phyloP scores from a whole-genome alignment of 64 coral and sea anemone species.

The Stylophora pistillata region DNA sequence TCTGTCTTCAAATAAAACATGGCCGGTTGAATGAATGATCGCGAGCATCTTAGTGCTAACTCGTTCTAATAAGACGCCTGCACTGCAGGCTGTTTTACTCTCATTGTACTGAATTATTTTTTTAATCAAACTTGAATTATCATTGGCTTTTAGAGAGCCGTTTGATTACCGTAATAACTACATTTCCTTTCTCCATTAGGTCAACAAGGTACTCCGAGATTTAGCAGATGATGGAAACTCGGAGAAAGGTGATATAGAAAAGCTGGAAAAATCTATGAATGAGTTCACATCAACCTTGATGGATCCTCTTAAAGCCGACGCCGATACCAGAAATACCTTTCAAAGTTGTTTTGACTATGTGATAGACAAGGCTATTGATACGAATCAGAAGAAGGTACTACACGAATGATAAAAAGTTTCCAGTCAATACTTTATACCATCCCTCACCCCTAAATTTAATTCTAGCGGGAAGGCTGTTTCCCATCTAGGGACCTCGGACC shows the following conservation, averaged over 20 bases:
- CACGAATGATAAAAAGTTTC: not conserved
- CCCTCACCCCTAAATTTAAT: too few relatives aligned
- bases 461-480: too few relatives aligned
- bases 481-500: too few relatives aligned
- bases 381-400: slow-evolving; percentile 13
- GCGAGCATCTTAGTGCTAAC: too few relatives aligned
- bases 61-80: too few relatives aligned
- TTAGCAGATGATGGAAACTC: not conserved
- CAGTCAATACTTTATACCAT: not conserved
- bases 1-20: too few relatives aligned
- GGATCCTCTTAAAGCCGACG: not conserved
- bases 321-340: not conserved
- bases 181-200: not conserved
- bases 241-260: not conserved
- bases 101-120: too few relatives aligned
- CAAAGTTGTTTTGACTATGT: not conserved
- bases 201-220: not conserved
- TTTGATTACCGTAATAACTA: too few relatives aligned
- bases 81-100: too few relatives aligned
- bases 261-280: not conserved
- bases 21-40: too few relatives aligned
- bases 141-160: too few relatives aligned
- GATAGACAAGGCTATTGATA: not conserved
- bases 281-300: slow-evolving; percentile 2
- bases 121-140: too few relatives aligned